Evolutionary conservation across 2,113 vertebrate genomes (phyloP).

Genomic region (Corythaeola cristata): DNA sequence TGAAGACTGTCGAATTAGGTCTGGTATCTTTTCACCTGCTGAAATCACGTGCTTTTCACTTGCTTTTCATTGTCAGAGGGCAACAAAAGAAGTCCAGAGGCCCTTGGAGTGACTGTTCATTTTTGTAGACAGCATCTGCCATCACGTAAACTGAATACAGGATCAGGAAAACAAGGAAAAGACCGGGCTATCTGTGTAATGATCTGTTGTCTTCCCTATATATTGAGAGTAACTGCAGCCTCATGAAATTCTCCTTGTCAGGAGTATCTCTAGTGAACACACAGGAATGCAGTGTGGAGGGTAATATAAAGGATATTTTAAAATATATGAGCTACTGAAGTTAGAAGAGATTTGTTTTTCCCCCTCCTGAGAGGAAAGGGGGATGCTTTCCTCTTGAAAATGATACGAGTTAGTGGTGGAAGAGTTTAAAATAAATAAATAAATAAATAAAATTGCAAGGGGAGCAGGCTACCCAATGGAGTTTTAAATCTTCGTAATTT

Average conservation of each 20-base stretch:
- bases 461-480: neutral
- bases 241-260: neutral
- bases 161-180: neutral
- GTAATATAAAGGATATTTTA: neutral
- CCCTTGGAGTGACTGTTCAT: neutral
- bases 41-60: neutral
- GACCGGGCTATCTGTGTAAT: accelerated
- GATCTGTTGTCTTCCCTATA: neutral
- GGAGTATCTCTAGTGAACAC: neutral
- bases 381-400: neutral
- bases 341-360: neutral
- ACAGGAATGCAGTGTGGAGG: neutral
- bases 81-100: neutral
- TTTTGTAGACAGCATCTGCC: neutral
- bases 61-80: neutral
- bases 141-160: neutral
- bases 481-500: neutral
- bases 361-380: neutral
- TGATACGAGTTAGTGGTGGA: neutral
- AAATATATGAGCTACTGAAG: neutral
- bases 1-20: neutral
- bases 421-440: neutral
- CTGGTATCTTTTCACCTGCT: neutral
- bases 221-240: neutral
- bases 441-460: neutral